Percentiles rank a stretch among this genome's conserved stretches.
Conservation (phyloP, 2,797 vertebrate genomes). For the Enteromius radiatus region DNA sequence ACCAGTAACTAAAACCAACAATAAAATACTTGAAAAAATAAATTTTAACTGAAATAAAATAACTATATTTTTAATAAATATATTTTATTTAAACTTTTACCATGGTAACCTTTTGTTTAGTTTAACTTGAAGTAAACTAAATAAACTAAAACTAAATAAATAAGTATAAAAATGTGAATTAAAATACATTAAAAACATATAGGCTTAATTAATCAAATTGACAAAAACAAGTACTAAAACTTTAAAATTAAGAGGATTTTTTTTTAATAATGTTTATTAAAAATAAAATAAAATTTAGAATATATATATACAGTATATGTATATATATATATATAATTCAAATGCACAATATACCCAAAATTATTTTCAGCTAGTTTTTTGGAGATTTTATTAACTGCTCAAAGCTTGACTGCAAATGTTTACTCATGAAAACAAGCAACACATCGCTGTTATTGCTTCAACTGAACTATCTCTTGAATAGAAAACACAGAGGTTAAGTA, state of each 20-base stretch:
- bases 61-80: neutral
- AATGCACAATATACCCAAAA: neutral
- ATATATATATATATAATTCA: neutral
- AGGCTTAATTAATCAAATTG: neutral
- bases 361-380: neutral
- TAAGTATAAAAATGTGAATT: neutral
- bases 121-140: neutral
- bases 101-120: neutral
- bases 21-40: neutral
- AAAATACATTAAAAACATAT: neutral
- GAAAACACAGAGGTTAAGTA: neutral
- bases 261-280: neutral
- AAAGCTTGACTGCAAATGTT: neutral
- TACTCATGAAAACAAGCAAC: neutral
- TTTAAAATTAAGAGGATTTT: neutral
- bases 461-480: neutral
- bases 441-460: neutral
- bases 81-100: neutral
- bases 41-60: neutral
- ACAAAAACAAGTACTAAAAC: neutral
- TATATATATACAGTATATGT: too few species aligned
- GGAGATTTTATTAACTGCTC: neutral
- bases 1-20: neutral
- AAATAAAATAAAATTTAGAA: neutral
- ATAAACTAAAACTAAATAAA: neutral